A percentile compares a stretch with the other conserved stretches of the same genome.
phyloP scores from a whole-genome alignment of 2,113 vertebrate species.

The Charadrius vociferus region DNA sequence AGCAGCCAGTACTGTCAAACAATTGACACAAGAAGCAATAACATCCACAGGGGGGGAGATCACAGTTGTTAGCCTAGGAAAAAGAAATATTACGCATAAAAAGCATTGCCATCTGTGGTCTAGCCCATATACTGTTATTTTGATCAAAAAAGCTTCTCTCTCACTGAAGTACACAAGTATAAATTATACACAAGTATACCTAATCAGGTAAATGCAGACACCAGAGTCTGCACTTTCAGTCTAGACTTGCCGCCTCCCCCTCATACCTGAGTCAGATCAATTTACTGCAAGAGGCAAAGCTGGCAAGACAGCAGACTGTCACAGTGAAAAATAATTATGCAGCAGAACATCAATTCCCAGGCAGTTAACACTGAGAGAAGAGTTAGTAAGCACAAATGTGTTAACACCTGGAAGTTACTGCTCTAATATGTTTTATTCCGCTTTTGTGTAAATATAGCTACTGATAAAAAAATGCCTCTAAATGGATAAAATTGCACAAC shows the following conservation, averaged over 20 bases:
- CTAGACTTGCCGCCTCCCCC: slow-evolving; percentile 11
- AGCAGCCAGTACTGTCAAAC: slow-evolving; percentile 90
- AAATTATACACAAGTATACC: background rate
- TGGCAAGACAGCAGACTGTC: background rate
- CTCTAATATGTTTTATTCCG: background rate
- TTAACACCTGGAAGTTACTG: background rate
- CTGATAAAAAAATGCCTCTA: background rate
- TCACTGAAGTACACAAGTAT: background rate
- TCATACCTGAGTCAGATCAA: slow-evolving; percentile 37
- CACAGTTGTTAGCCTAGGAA: slow-evolving; percentile 87
- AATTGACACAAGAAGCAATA: slow-evolving; percentile 95
- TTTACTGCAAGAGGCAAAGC: background rate
- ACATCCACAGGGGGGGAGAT: slow-evolving; percentile 94
- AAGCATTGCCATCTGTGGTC: background rate
- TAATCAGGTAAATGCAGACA: background rate
- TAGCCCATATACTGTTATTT: background rate
- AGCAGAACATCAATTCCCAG: background rate
- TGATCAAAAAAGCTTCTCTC: background rate
- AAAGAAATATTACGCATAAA: background rate
- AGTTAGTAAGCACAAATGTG: background rate
- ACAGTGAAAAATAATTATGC: background rate
- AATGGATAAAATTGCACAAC: background rate
- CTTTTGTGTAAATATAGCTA: background rate
- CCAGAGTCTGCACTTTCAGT: background rate
- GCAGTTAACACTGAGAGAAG: background rate